A percentile compares a stretch with the other conserved stretches of the same genome.
These are phyloP conservation scores for Drepana falcataria DNA, from an alignment of 2,888 invertebrate species.

Conservation along the genomic window DNA sequence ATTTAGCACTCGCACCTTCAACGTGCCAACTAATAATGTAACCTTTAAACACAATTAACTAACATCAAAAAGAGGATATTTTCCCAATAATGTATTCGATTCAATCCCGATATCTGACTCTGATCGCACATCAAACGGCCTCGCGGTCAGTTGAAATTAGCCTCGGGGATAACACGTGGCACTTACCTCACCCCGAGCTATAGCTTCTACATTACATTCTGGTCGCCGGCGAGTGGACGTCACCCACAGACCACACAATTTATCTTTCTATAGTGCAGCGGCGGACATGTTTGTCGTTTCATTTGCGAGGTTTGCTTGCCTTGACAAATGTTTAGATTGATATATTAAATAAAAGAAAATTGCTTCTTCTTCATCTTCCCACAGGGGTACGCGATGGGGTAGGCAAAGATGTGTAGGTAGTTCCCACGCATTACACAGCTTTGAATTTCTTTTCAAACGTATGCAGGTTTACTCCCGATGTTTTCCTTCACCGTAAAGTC, in stretches of 20 bases:
- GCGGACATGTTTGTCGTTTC: slow-evolving; percentile 67
- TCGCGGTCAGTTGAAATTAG: slow-evolving; percentile 71
- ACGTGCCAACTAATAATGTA: too few relatives aligned
- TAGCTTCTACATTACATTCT: slow-evolving; percentile 51
- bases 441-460: too few relatives aligned
- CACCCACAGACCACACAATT: slow-evolving; percentile 66
- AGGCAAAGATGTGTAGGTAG: background rate
- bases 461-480: too few relatives aligned
- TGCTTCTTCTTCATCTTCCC: background rate
- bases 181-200: slow-evolving; percentile 68
- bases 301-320: slow-evolving; percentile 27
- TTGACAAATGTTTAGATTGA: slow-evolving; percentile 26
- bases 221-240: slow-evolving; percentile 60
- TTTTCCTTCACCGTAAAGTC: too few relatives aligned
- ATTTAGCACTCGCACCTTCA: too few relatives aligned
- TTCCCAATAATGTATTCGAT: too few relatives aligned
- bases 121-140: slow-evolving; percentile 64
- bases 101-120: slow-evolving; percentile 45
- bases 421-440: background rate
- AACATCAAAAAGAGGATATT: too few relatives aligned
- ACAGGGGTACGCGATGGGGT: background rate
- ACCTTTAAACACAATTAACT: too few relatives aligned
- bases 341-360: slow-evolving; percentile 7
- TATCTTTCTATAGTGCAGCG: slow-evolving; percentile 67
- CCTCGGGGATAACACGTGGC: slow-evolving; percentile 68